Conservation (phyloP, 2,888 invertebrate genomes). For the Cremastobaeus sp. region DNA sequence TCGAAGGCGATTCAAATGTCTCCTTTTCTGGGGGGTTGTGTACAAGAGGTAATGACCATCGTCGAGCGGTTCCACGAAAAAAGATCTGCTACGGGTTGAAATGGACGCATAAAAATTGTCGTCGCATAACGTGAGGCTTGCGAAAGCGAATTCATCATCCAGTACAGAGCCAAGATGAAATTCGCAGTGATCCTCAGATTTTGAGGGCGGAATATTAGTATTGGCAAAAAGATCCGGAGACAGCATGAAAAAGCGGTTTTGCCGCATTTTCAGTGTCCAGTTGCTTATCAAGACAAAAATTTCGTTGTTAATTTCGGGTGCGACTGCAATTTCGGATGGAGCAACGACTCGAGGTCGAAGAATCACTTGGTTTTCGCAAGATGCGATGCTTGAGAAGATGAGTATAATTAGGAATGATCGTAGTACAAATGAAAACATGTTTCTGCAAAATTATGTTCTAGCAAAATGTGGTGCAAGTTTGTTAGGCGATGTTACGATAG, state of each 20-base stretch:
- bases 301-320: too few relatives aligned
- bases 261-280: slow-evolving; percentile 68
- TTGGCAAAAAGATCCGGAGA: slow-evolving; percentile 64
- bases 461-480: slow-evolving; percentile 8
- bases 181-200: too few relatives aligned
- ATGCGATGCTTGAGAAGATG: slow-evolving; percentile 14
- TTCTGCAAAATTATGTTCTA: slow-evolving; percentile 29
- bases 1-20: slow-evolving; percentile 11
- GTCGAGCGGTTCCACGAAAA: slow-evolving; percentile 79
- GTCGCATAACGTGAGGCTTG: slow-evolving; percentile 80
- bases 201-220: too few relatives aligned
- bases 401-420: slow-evolving; percentile 23
- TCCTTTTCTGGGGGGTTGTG: slow-evolving; percentile 48
- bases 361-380: slow-evolving; percentile 44
- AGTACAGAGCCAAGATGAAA: slow-evolving; percentile 63
- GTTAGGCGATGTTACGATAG: slow-evolving; percentile 19
- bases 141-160: slow-evolving; percentile 77
- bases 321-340: too few relatives aligned
- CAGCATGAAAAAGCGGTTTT: slow-evolving; percentile 63
- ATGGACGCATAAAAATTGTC: slow-evolving; percentile 80
- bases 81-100: slow-evolving; percentile 78
- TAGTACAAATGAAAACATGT: slow-evolving; percentile 40
- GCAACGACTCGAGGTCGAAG: slow-evolving; percentile 66
- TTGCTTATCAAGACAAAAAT: slow-evolving; percentile 65
- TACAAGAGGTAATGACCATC: slow-evolving; percentile 69